Evolutionary conservation across 2,113 vertebrate genomes (phyloP), one percentile per base, ranked within the genome.

Genomic region (Malurus melanocephalus): DNA sequence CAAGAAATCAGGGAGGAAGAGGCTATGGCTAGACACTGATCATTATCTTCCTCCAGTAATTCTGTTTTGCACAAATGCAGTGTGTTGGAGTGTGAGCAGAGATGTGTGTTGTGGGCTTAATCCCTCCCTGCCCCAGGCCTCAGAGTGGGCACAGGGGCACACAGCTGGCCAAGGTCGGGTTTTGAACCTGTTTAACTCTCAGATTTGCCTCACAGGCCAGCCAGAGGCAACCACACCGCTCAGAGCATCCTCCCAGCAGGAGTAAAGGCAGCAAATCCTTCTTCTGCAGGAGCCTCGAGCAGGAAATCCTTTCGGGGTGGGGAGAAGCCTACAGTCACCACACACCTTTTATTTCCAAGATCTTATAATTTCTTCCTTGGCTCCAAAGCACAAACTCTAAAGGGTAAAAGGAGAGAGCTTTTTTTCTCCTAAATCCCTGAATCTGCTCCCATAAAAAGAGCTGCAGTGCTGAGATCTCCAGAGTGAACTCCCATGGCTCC

Each of bases 51-150:
- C n/a, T 49, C 7, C 73, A 80, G 78, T 16, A 27, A 16, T 33
- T 81, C 20, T 71, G 24, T 59, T 85, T 71, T 74, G 78, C 62
- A 68, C 35, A 28, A 67, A 32, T 7, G 21, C 81, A 35, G 1
- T 9, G 20, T 38, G 0, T 72, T 28, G 56, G 73, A n/a, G 28
- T 11, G 64, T 52, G 52, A 62, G 10, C 27, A 5, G 24, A 24
- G 19, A 6, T 3, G 0, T 0, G 14, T 53, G 18, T 2, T 32
- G 4, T 24, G 9, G 7, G 17, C 23, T 62, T 32, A 9, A 2
- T 45, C 13, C 1, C 62, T 46, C 51, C 2, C 4, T 51, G 33
- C 26, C 48, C 24, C 23, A 12, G 13, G 56, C 16, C 60, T 74
- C 2, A 0, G 3, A 1, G 27, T 7, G 65, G 66, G 27, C 21